phyloP scores from a whole-genome alignment of 2,888 invertebrate species.

The Drosophila niveifrons region DNA sequence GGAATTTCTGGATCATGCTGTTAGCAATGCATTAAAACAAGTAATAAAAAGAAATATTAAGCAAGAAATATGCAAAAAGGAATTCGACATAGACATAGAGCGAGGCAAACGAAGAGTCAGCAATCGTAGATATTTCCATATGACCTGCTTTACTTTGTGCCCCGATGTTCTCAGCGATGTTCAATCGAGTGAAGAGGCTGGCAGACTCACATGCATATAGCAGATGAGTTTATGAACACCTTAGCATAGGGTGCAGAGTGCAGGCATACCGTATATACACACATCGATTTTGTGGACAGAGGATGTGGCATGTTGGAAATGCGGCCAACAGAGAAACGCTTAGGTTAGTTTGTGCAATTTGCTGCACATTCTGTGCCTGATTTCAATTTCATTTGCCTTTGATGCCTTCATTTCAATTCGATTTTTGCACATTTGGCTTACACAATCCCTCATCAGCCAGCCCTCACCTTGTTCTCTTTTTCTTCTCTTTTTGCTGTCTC shows the following conservation, averaged over 20 bases:
- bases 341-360: slow-evolving; percentile 18
- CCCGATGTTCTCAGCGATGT: slow-evolving; percentile 22
- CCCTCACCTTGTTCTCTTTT: neutral
- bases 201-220: slow-evolving; percentile 13
- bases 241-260: slow-evolving; percentile 1
- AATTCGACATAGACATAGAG: slow-evolving; percentile 32
- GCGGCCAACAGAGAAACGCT: slow-evolving; percentile 33
- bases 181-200: slow-evolving; percentile 32
- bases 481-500: neutral
- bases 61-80: slow-evolving; percentile 20
- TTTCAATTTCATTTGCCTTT: slow-evolving; percentile 60
- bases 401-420: slow-evolving; percentile 58
- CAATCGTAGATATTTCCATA: slow-evolving; percentile 63
- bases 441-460: slow-evolving; percentile 28
- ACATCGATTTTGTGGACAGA: neutral
- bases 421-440: slow-evolving; percentile 55
- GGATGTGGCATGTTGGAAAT: slow-evolving; percentile 40
- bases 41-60: slow-evolving; percentile 11
- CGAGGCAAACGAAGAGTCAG: slow-evolving; percentile 26
- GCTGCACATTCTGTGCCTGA: slow-evolving; percentile 34
- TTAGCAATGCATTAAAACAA: slow-evolving; percentile 8
- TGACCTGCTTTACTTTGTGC: slow-evolving; percentile 72
- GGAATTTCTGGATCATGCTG: slow-evolving; percentile 5
- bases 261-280: neutral
- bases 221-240: slow-evolving; percentile 36